phyloP scores from a whole-genome alignment of 2,113 vertebrate species.

The Lagopus muta region DNA sequence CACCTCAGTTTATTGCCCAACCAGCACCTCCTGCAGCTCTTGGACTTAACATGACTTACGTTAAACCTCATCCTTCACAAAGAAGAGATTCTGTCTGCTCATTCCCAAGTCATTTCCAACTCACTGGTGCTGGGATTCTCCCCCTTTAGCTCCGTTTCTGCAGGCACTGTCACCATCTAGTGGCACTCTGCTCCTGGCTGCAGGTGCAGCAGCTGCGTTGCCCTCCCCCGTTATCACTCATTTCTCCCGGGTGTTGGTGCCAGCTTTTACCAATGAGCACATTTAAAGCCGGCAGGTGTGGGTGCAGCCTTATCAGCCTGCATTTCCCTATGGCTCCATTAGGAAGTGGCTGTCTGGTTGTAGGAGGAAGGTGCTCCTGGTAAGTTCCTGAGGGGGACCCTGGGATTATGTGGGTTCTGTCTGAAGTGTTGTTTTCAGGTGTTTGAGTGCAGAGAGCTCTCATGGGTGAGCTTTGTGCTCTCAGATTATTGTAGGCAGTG shows the following conservation, averaged over 20 bases:
- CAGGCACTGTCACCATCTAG: slow-evolving; percentile 61
- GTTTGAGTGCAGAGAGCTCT: background rate
- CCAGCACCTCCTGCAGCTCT: background rate
- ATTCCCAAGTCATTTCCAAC: fast-evolving
- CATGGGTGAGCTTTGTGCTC: background rate
- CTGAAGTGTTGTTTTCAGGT: background rate
- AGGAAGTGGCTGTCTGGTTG: background rate
- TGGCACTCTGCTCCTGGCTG: background rate
- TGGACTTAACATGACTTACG: fast-evolving
- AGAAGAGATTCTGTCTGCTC: background rate
- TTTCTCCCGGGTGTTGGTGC: background rate
- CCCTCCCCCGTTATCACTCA: fast-evolving
- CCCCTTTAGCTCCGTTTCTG: background rate
- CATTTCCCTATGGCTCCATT: fast-evolving
- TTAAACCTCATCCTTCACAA: background rate
- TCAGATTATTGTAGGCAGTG: background rate
- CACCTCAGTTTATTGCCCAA: background rate
- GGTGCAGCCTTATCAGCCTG: background rate
- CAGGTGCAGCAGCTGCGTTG: fast-evolving
- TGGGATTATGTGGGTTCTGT: background rate
- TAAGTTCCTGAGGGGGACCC: background rate
- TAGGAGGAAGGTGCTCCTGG: fast-evolving
- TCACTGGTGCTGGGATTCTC: fast-evolving
- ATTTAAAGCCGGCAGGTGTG: background rate
- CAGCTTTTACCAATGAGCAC: too few species aligned